Base-by-base conservation (phyloP, 2,113 vertebrate genomes). In the Poecilia latipinna region DNA sequence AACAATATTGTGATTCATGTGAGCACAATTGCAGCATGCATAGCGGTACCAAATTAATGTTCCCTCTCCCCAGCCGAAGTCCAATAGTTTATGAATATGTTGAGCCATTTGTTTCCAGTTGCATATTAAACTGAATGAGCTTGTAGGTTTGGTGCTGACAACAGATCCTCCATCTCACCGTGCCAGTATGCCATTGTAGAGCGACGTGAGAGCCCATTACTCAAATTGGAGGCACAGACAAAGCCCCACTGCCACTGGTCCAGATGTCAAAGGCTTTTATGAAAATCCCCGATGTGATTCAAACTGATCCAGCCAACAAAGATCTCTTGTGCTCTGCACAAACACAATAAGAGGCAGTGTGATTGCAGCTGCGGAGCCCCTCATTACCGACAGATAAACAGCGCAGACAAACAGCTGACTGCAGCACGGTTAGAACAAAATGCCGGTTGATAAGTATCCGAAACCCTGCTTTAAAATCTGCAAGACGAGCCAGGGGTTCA, bases 161-260 rank as follows among this genome's bases (percentile, higher is more conserved):
- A 72, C 81, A 82, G 71, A 83, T 78, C 66, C 80, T 83, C 80
- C 70, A 39, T 81, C 75, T 83, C 82, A 51, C 79, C 69, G 61
- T 44, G 79, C 78, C 39, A 8, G 76, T 65, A 35, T 82, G 82
- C 83, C 83, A 72, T 92, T 89, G 82, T 86, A 81, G 79, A 88
- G 84, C 77, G 64, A 71, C 54, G 77, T 33, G 72, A 80, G 79
- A 75, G 83, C 77, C 87, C 86, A 89, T 94, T 93, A 89, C 89
- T 93, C 85, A 86, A 88, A 93, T 92, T 86, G 83, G 88, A 92
- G 67, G 76, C 86, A 24, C 77, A 82, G 90, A 92, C 85, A 93
- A 89, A 90, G 85, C 77, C 72, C 83, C 24, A 68, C 82, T 80
- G 86, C 84, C 79, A 73, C 83, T 73, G 70, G 82, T 87, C 86